Conservation (phyloP, 2,113 vertebrate species). For the Baryphthengus martii region DNA sequence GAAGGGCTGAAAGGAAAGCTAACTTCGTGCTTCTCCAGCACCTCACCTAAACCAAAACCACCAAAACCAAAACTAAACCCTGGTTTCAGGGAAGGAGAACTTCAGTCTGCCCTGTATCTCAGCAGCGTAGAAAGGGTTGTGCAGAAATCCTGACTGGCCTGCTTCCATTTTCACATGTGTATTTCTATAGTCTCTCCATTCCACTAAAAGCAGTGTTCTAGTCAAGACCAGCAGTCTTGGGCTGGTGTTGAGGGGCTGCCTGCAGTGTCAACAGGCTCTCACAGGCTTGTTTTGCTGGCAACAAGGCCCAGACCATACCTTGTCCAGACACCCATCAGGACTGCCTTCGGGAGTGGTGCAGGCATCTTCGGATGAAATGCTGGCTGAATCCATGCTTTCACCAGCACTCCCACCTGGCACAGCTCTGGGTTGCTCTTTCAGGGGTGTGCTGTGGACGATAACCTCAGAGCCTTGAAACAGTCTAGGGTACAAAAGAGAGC, state of each 20-base stretch:
- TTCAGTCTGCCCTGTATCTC: not conserved
- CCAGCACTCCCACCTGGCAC: conserved; percentile 85
- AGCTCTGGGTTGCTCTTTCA: conserved; percentile 81
- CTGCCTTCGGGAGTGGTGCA: conserved; percentile 69
- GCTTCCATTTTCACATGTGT: not conserved
- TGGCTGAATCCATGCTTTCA: conserved; percentile 92
- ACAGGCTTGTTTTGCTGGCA: too few species aligned
- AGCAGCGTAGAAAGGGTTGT: not conserved
- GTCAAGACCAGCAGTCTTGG: not conserved
- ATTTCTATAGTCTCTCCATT: not conserved
- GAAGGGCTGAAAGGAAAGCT: not conserved
- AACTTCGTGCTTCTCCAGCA: not conserved
- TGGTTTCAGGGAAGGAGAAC: not conserved
- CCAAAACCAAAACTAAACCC: too few species aligned
- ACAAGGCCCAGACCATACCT: conserved; percentile 67
- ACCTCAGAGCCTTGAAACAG: conserved; percentile 85
- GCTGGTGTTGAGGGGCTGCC: not conserved
- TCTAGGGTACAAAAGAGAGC: conserved; percentile 43
- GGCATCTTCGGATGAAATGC: conserved; percentile 85
- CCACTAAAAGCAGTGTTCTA: not conserved
- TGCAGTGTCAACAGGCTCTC: too few species aligned
- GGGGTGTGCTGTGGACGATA: conserved; percentile 73
- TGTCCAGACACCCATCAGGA: conserved; percentile 77
- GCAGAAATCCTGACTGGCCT: not conserved
- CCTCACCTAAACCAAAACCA: not conserved